Evolutionary conservation across 2,797 vertebrate species (phyloP).

Genomic region (Lacerta agilis): DNA sequence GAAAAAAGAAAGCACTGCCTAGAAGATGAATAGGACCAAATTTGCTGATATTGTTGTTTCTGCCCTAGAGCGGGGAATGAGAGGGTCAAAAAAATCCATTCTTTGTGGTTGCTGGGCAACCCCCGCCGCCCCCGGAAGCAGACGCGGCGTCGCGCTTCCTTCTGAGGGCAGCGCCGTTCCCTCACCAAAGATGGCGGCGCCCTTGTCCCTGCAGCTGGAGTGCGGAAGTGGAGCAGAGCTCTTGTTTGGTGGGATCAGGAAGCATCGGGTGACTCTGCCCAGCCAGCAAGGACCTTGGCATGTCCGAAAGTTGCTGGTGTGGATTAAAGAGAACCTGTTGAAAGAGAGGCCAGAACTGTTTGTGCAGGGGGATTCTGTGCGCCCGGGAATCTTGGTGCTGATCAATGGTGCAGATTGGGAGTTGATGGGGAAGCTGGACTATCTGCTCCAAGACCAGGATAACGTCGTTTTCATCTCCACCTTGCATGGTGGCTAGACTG

Average conservation of each 20-base stretch:
- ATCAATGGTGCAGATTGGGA: too few relatives aligned
- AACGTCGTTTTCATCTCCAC: conserved; percentile 97
- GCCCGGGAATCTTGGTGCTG: too few relatives aligned
- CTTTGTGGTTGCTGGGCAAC: background rate
- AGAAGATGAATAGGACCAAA: background rate
- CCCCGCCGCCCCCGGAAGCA: conserved; percentile 43
- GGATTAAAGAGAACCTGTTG: conserved; percentile 94
- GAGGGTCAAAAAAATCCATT: background rate
- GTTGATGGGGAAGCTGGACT: conserved; percentile 89
- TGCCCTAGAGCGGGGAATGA: background rate
- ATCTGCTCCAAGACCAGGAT: conserved; percentile 92
- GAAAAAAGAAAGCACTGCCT: too few relatives aligned
- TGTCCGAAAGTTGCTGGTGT: conserved; percentile 92
- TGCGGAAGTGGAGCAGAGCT: conserved; percentile 78
- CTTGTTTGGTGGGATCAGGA: too few relatives aligned
- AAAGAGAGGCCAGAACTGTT: conserved; percentile 95
- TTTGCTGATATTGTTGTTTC: background rate
- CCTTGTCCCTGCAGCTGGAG: conserved; percentile 88
- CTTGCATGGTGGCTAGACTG: conserved; percentile 90
- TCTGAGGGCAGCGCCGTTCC: conserved; percentile 26
- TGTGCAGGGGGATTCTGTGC: conserved; percentile 94
- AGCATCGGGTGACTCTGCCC: too few relatives aligned
- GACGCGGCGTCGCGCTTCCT: conserved; percentile 14
- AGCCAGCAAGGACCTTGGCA: conserved; percentile 72
- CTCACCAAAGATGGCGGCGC: conserved; percentile 88